Evolutionary conservation across 2,113 vertebrate genomes (phyloP).

Genomic region (Caloenas nicobarica): DNA sequence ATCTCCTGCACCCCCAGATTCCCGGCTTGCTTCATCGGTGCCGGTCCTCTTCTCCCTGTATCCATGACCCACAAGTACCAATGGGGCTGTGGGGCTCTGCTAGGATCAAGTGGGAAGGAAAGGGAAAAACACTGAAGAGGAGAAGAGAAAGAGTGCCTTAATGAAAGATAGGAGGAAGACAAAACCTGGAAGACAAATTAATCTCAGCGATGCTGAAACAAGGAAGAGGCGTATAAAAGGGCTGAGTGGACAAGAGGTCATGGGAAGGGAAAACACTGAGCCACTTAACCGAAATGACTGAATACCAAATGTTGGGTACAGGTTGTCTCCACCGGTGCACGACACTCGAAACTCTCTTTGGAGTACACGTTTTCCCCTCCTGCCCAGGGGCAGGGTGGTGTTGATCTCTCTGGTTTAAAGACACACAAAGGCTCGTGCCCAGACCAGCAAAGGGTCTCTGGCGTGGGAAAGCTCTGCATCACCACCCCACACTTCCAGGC

Average conservation of each 20-base stretch:
- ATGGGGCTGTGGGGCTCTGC: background rate
- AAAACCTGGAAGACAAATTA: slow-evolving; percentile 36
- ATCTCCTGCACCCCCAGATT: background rate
- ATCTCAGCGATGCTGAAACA: background rate
- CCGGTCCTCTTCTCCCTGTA: background rate
- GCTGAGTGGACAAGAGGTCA: slow-evolving; percentile 29
- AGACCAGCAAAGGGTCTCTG: slow-evolving; percentile 36
- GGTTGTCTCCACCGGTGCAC: background rate
- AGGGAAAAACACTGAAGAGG: background rate
- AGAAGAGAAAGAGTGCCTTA: background rate
- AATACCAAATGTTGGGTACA: slow-evolving; percentile 7
- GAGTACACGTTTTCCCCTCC: background rate
- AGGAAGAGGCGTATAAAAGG: background rate
- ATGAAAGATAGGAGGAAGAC: background rate
- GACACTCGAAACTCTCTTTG: background rate
- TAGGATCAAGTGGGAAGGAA: rapidly evolving
- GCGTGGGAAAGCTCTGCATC: slow-evolving; percentile 12
- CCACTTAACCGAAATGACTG: background rate
- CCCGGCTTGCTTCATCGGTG: background rate
- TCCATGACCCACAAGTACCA: background rate
- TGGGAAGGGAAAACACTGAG: slow-evolving; percentile 26
- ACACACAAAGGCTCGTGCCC: background rate
- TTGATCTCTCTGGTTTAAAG: slow-evolving; percentile 10
- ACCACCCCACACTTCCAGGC: background rate
- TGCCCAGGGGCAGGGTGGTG: slow-evolving; percentile 47